Percentiles rank a stretch among this genome's conserved stretches.
Conservation (phyloP, 2,797 vertebrate genomes). For the Geotrypetes seraphini region DNA sequence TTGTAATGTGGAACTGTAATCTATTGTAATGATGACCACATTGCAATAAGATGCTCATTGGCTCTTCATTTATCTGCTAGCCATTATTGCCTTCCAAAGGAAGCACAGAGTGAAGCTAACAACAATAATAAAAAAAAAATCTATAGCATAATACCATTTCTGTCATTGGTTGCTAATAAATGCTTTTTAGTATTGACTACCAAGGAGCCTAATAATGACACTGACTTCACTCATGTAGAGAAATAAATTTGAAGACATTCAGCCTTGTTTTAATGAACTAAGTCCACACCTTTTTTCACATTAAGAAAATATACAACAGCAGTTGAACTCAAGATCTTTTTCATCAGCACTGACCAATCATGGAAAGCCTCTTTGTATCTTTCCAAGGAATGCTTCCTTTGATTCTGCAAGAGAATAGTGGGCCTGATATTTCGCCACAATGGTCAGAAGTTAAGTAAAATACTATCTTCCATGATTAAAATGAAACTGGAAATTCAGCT, state of each 20-base stretch:
- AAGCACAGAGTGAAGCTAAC: conserved; percentile 30
- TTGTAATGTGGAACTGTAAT: too few species aligned
- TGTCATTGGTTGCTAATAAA: conserved; percentile 47
- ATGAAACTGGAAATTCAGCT: too few species aligned
- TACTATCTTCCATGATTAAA: too few species aligned
- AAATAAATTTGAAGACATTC: conserved; percentile 40
- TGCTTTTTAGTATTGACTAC: conserved; percentile 42
- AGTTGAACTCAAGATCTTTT: conserved; percentile 14
- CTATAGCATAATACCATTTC: conserved; percentile 32
- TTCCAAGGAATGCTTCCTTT: too few species aligned
- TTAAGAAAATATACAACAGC: conserved; percentile 27
- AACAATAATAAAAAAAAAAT: conserved; percentile 41
- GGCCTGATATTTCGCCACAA: too few species aligned
- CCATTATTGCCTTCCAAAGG: conserved; percentile 29
- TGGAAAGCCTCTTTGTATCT: too few species aligned
- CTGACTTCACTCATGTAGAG: conserved; percentile 37
- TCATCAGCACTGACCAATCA: too few species aligned
- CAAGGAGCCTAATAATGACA: conserved; percentile 36
- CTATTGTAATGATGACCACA: not conserved
- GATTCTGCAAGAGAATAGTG: too few species aligned
- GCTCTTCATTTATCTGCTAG: conserved; percentile 31
- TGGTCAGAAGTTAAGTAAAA: too few species aligned
- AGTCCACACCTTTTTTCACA: conserved; percentile 37
- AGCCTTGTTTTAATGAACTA: conserved; percentile 34
- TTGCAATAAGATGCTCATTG: conserved; percentile 20